These are phyloP conservation scores for Dissostichus mawsoni DNA, from an alignment of 2,113 vertebrate species.

Conservation along the genomic window DNA sequence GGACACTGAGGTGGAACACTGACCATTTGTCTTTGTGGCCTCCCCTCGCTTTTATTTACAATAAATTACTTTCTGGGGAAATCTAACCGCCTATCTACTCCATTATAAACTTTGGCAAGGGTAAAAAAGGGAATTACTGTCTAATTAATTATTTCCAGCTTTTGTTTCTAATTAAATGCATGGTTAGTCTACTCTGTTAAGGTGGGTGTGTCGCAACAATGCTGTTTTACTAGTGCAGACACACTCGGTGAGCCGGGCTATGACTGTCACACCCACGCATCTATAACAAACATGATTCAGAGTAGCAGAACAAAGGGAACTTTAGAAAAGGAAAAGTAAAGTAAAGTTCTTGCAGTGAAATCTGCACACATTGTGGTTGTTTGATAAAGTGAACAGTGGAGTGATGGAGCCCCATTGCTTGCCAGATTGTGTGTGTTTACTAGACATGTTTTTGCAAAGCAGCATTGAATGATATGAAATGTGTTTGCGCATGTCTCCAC, in stretches of 20 bases:
- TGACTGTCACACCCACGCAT: conserved; percentile 54
- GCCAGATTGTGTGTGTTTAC: conserved; percentile 14
- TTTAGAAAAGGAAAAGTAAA: conserved; percentile 30
- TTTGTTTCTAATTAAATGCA: conserved; percentile 88
- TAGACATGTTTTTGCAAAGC: neutral
- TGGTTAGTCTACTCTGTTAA: conserved; percentile 78
- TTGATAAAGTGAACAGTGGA: neutral
- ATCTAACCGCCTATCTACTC: conserved; percentile 65
- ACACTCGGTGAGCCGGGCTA: conserved; percentile 39
- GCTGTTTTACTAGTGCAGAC: conserved; percentile 58
- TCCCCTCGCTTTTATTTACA: conserved; percentile 62
- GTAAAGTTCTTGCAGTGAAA: conserved; percentile 17
- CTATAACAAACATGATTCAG: conserved; percentile 47
- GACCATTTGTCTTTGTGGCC: conserved; percentile 73
- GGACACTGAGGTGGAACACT: conserved; percentile 56
- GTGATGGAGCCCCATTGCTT: neutral
- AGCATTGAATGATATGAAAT: conserved; percentile 41
- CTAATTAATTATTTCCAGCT: conserved; percentile 85
- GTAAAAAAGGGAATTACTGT: conserved; percentile 73
- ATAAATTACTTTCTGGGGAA: conserved; percentile 72
- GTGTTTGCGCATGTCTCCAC: conserved; percentile 40
- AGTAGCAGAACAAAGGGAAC: conserved; percentile 40
- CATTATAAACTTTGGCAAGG: conserved; percentile 77
- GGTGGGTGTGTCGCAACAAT: conserved; percentile 65
- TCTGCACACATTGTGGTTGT: neutral